Percentiles rank a stretch among this genome's conserved stretches.
phyloP scores from a whole-genome alignment of 2,113 vertebrate genomes.

The Actinemys pallida region DNA sequence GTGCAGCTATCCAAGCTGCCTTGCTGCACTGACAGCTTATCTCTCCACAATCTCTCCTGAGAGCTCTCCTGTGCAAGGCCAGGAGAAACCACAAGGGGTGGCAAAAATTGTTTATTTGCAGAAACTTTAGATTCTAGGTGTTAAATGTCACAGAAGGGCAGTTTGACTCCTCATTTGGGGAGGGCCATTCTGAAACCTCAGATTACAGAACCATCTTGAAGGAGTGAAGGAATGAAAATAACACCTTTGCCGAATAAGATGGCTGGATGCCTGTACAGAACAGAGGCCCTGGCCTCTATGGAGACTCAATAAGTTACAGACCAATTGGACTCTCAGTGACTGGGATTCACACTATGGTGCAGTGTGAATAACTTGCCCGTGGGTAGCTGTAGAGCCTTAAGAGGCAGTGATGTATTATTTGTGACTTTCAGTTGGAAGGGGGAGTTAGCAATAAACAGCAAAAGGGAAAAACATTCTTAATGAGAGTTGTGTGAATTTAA shows the following conservation, averaged over 20 bases:
- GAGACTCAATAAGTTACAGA: slow-evolving; percentile 14
- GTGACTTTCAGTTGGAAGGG: slow-evolving; percentile 59
- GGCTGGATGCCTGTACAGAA: background rate
- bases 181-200: slow-evolving; percentile 6
- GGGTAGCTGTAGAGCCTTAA: slow-evolving; percentile 53
- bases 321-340: background rate
- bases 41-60: background rate
- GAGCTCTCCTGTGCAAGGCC: background rate
- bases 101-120: slow-evolving; percentile 15
- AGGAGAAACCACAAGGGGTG: background rate
- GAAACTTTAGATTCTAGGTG: slow-evolving; percentile 14
- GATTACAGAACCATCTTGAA: slow-evolving; percentile 21
- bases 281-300: background rate
- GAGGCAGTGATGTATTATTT: slow-evolving; percentile 48
- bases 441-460: slow-evolving; percentile 42
- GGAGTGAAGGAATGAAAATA: slow-evolving; percentile 17
- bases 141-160: slow-evolving; percentile 39
- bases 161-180: background rate
- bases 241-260: background rate
- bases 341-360: slow-evolving; percentile 32
- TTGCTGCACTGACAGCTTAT: background rate
- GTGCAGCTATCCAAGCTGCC: background rate
- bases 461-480: slow-evolving; percentile 30
- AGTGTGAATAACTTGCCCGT: slow-evolving; percentile 54
- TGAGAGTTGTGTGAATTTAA: background rate